Base-by-base conservation (phyloP, 2,888 invertebrate genomes). In the Parnassius glacialis region DNA sequence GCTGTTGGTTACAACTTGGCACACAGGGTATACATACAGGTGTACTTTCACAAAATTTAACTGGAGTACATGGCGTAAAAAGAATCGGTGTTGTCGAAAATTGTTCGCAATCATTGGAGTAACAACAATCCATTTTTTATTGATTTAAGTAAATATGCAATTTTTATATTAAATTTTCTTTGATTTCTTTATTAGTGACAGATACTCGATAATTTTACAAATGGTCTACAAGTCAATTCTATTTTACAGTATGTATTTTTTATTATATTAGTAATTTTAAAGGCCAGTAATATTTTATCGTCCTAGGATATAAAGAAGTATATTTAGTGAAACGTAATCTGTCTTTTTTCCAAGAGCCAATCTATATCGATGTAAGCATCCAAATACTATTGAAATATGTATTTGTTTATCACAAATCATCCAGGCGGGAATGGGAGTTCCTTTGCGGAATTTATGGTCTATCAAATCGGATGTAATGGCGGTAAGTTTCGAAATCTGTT, bases 61-160 rank as follows among this genome's bases (percentile, higher is more conserved):
- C 62, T 9, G 75, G 68, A 52, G 68, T 67, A 63, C 73, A 71
- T 7, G 80, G 68, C 2, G 80, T 64, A 20, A 79, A 65, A 62
- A 88, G 69, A 62, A 84, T 69, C 9, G 90, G 89, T 7, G 81
- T 72, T 12, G 87, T 85, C 13, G 79, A 61, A 66, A 72, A 83
- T 47, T 79, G 76, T 20, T 76, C 79, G 64, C 83, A 81, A 3
- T 80, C 78, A 10, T 75, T 76, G 9, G 70, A 59, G 65, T 76
- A 81, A 61, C 81, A 85, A 67, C 77, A 81, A 53, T 81, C 80
- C 89, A 89, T 89, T 69, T 79, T 81, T 77, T 70, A 71, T n/a
- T 64, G 42, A 44, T 69, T 69, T 67, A 62, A 57, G 65, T 67
- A 67, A n/a, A n/a, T 55, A 45, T 64, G 5, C 48, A 44, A 56